Base-by-base conservation (phyloP, 1,140 invertebrate species). In the Sogatella furcifera region DNA sequence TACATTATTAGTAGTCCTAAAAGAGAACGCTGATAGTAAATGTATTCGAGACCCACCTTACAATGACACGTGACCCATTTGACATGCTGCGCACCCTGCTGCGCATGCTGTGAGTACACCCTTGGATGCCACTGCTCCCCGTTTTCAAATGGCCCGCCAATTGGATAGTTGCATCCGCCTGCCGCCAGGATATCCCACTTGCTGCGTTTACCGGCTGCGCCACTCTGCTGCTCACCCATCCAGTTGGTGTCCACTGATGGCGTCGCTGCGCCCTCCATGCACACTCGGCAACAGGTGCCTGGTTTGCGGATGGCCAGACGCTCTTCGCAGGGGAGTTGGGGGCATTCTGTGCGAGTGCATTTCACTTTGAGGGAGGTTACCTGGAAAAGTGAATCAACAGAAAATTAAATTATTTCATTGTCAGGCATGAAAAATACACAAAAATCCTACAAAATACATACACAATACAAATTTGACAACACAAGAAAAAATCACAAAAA, bases 21-120 rank as follows among this genome's bases (percentile, higher is more conserved):
- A n/a, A n/a, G n/a, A n/a, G n/a, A n/a, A n/a, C n/a, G n/a, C n/a
- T n/a, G 6, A 21, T 28, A 56, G 13, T 6, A 57, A 19, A 21
- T 14, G 1, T 10, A 38, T 8, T 13, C 11, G 22, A 22, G 57
- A 73, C 77, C 80, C 75, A 93, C 90, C 80, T 92, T 89, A 79
- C 91, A 94, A 64, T 84, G 79, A 72, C 91, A 94, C 61, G 84
- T 88, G 66, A 93, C 84, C 70, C 90, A 94, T 70, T 89, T 88
- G 69, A 90, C 84, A n/a, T n/a, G n/a, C n/a, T n/a, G n/a, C 68
- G 88, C 87, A 11, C 90, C 90, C 65, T 90, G 84, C 10, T n/a
- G n/a, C 68, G 88, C 87, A 11, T 90, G 90, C 65, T 90, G 84
- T 10, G 85, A 86, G 67, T 85, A 84, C 55, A 94, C 78, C 9